Conservation (phyloP, 2,797 vertebrate genomes). For the Nannoperca obscura region DNA sequence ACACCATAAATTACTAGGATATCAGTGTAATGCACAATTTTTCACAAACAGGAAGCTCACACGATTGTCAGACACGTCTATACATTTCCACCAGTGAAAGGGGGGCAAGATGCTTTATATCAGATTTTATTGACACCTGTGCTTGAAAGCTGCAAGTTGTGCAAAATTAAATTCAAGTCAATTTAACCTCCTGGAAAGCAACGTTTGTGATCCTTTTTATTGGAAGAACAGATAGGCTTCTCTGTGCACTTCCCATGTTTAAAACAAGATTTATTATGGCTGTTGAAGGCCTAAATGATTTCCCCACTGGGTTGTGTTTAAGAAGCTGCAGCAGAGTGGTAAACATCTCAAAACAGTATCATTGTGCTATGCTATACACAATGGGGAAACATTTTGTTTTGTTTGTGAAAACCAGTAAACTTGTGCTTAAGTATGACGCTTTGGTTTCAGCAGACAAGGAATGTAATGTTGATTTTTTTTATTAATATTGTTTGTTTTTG, state of each 20-base stretch:
- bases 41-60: slow-evolving; percentile 4
- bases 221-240: background rate
- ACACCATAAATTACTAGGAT: background rate
- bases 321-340: slow-evolving; percentile 7
- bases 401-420: background rate
- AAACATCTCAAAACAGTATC: slow-evolving; percentile 6
- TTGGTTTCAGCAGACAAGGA: slow-evolving; percentile 5
- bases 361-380: background rate
- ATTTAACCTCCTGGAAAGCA: background rate
- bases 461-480: slow-evolving; percentile 24
- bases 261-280: slow-evolving; percentile 7
- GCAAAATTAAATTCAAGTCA: background rate
- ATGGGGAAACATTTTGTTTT: background rate
- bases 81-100: background rate
- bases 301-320: background rate
- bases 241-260: slow-evolving; percentile 10
- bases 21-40: slow-evolving; percentile 20
- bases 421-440: background rate
- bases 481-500: slow-evolving; percentile 18
- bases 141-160: background rate
- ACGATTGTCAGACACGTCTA: background rate
- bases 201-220: slow-evolving; percentile 14
- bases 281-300: slow-evolving; percentile 9
- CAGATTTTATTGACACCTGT: background rate
- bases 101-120: background rate